Conservation (phyloP, 2,113 vertebrate species). For the Australoheros scitulus region DNA sequence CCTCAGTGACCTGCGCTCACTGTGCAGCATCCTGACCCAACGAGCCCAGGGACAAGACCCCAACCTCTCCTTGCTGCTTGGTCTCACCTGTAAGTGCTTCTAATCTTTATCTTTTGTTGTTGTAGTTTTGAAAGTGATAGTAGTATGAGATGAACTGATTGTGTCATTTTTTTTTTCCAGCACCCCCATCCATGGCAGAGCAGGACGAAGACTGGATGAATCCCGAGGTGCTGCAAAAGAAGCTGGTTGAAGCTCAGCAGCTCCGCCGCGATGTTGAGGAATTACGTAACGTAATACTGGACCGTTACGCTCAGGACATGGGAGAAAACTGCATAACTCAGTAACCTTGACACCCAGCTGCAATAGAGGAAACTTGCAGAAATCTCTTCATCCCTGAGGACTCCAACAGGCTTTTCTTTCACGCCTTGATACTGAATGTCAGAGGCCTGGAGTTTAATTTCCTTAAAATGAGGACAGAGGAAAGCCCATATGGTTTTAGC, state of each 20-base stretch:
- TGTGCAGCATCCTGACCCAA: slow-evolving; percentile 94
- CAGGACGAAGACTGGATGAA: slow-evolving; percentile 84
- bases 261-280: slow-evolving; percentile 92
- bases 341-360: slow-evolving; percentile 35
- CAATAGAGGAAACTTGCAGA: background rate
- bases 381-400: slow-evolving; percentile 2
- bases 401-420: slow-evolving; percentile 10
- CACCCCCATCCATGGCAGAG: slow-evolving; percentile 73
- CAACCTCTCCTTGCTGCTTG: slow-evolving; percentile 94
- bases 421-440: slow-evolving; percentile 46
- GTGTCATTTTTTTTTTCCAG: slow-evolving; percentile 62
- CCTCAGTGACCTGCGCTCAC: slow-evolving; percentile 89
- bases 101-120: background rate
- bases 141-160: background rate
- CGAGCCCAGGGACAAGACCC: slow-evolving; percentile 92
- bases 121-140: background rate
- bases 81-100: slow-evolving; percentile 86
- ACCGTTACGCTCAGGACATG: slow-evolving; percentile 98
- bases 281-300: slow-evolving; percentile 90
- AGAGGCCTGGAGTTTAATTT: slow-evolving; percentile 44
- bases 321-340: slow-evolving; percentile 97
- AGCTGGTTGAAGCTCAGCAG: slow-evolving; percentile 87
- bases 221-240: slow-evolving; percentile 86
- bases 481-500: slow-evolving; percentile 60
- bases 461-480: slow-evolving; percentile 57